These are phyloP conservation scores for Lasioglossum marginatum DNA, from an alignment of 2,888 invertebrate genomes.

Conservation along the genomic window DNA sequence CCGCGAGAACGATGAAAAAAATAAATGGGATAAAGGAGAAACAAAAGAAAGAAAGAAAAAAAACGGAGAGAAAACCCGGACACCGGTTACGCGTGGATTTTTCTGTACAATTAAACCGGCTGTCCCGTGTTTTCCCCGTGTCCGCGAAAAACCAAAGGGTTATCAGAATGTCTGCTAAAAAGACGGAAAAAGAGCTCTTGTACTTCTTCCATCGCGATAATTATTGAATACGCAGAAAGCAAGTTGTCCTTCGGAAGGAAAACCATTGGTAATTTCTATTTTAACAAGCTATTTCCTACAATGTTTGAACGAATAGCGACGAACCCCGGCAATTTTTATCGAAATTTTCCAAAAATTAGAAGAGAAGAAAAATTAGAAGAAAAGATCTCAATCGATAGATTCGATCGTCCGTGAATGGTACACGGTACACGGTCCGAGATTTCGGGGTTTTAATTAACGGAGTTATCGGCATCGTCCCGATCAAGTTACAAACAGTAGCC, in stretches of 20 bases:
- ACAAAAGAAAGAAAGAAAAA: neutral
- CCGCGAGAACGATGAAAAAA: neutral
- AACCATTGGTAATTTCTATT: conserved; percentile 28
- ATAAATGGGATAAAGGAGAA: neutral
- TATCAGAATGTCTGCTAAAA: neutral
- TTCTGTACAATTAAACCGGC: conserved; percentile 8
- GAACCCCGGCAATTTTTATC: conserved; percentile 11
- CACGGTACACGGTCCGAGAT: neutral
- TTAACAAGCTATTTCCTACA: conserved; percentile 57
- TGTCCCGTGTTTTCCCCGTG: neutral
- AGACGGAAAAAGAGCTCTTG: neutral
- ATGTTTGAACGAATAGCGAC: no score
- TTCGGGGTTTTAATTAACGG: conserved; percentile 30
- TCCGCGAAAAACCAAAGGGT: neutral
- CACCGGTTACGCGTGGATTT: neutral
- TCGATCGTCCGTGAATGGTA: neutral
- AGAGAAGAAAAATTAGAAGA: neutral
- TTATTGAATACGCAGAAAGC: conserved; percentile 22
- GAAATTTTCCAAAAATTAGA: no score
- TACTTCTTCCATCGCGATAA: conserved; percentile 17
- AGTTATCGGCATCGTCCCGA: conserved; percentile 25
- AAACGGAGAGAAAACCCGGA: neutral
- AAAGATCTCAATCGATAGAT: neutral
- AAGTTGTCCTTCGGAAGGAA: neutral
- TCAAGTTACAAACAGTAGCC: conserved; percentile 25